Evolutionary conservation across 2,113 vertebrate genomes (phyloP), one percentile per base, ranked within the genome.

Genomic region (Vanacampus margaritifer): DNA sequence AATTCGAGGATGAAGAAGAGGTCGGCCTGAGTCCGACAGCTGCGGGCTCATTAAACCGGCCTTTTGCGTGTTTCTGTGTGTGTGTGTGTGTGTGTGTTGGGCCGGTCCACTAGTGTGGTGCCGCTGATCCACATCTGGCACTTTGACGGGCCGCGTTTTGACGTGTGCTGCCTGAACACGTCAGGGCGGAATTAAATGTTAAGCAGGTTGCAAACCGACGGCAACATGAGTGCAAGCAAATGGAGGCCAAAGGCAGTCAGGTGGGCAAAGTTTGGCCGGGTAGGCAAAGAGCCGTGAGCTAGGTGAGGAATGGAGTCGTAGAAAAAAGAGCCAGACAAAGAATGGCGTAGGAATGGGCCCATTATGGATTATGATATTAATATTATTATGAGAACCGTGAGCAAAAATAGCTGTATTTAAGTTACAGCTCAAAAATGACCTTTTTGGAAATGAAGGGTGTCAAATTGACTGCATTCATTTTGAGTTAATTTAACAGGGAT

Each of bases 101-200:
- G 71, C 79, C 54, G 60, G 65, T 73, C 74, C 61, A 39, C 77
- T 32, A 75, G 72, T 80, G 80, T 80, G 80, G 83, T 70, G 81
- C 65, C 5, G 71, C 80, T 46, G 67, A 75, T 78, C 84, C 83
- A 54, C 75, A 61, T 78, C 79, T 78, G 64, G 58, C 67, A 71
- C 68, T 69, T 78, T 81, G 83, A 87, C 69, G 81, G 73, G 65
- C 68, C 14, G 11, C 54, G 65, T 80, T 86, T 79, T 84, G 85
- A 88, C 83, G 86, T 79, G 77, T 80, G 73, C 80, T 85, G 85
- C 79, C 89, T 78, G 80, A 79, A 64, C 80, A 72, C 72, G 89
- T 84, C 81, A 57, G 74, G 79, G 67, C 76, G 60, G 81, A 57
- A 88, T 86, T 75, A 85, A 88, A 89, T 80, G 84, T 89, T 86